Percentiles rank a stretch among this genome's conserved stretches.
phyloP scores from a whole-genome alignment of 2,113 vertebrate genomes.

The Hippocampus barbouri region DNA sequence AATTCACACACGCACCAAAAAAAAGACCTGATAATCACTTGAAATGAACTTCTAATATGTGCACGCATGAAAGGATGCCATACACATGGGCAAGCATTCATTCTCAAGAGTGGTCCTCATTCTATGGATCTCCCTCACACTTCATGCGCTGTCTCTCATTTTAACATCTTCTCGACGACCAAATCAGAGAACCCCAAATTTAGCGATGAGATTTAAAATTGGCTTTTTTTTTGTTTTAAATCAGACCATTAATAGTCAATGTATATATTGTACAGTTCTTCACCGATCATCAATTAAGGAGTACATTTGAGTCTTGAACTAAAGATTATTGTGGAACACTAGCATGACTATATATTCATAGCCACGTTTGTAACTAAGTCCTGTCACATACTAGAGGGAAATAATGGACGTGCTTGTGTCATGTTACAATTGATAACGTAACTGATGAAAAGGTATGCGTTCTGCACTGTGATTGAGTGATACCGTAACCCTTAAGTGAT shows the following conservation, averaged over 20 bases:
- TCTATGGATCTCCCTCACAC: not conserved
- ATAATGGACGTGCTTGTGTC: not conserved
- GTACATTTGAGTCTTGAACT: not conserved
- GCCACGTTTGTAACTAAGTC: not conserved
- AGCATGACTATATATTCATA: too few species aligned
- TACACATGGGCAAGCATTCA: not conserved
- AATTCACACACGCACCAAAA: not conserved
- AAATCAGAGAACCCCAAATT: not conserved
- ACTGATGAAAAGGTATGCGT: not conserved
- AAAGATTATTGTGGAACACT: too few species aligned
- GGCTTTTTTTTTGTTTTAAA: not conserved
- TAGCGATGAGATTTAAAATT: not conserved
- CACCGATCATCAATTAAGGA: not conserved
- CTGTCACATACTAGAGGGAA: not conserved
- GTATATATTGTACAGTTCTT: not conserved
- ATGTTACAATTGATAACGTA: not conserved
- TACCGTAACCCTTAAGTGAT: not conserved
- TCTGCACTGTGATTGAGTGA: not conserved
- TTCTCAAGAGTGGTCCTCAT: not conserved
- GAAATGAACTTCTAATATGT: not conserved
- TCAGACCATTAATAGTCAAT: not conserved
- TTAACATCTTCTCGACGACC: not conserved
- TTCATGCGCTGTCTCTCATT: not conserved
- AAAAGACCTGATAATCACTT: not conserved
- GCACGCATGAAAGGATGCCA: not conserved